These are phyloP conservation scores for Leuciscus waleckii DNA, from an alignment of 2,797 vertebrate genomes.

Conservation along the genomic window DNA sequence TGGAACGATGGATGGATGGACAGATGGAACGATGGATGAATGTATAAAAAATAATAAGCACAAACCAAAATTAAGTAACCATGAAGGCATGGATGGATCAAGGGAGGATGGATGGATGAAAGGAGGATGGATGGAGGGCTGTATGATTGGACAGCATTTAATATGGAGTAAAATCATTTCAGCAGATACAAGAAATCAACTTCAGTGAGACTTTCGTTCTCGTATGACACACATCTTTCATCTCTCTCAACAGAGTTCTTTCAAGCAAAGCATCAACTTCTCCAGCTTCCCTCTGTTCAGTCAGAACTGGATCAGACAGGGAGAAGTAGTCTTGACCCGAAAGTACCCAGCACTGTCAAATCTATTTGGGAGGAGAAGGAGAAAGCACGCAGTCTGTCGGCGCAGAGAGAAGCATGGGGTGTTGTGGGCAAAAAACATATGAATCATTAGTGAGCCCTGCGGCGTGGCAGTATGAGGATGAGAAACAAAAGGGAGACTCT, in stretches of 20 bases:
- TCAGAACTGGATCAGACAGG: slow-evolving; percentile 7
- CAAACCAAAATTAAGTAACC: too few species aligned
- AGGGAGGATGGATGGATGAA: background rate
- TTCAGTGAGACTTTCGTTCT: background rate
- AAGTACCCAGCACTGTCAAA: slow-evolving; percentile 15
- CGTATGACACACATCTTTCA: background rate
- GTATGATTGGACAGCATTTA: background rate
- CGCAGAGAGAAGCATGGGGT: background rate
- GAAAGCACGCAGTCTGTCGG: slow-evolving; percentile 35
- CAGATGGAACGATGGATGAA: background rate
- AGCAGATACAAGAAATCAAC: background rate
- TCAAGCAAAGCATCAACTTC: background rate
- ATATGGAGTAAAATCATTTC: background rate
- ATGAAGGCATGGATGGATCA: background rate
- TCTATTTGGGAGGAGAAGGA: slow-evolving; percentile 30
- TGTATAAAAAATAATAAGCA: background rate
- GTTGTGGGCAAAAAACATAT: slow-evolving; percentile 69
- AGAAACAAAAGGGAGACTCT: slow-evolving; percentile 58
- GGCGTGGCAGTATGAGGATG: slow-evolving; percentile 64
- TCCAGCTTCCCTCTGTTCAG: background rate
- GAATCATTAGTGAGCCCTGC: slow-evolving; percentile 72
- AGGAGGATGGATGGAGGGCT: slow-evolving; percentile 5
- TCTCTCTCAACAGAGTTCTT: background rate
- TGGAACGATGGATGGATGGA: slow-evolving; percentile 61
- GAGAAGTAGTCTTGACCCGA: slow-evolving; percentile 12